Percentiles rank a stretch among this genome's conserved stretches.
Conservation (phyloP, 53 echinoderm and acorn worm species). For the Echinarachnius parma region DNA sequence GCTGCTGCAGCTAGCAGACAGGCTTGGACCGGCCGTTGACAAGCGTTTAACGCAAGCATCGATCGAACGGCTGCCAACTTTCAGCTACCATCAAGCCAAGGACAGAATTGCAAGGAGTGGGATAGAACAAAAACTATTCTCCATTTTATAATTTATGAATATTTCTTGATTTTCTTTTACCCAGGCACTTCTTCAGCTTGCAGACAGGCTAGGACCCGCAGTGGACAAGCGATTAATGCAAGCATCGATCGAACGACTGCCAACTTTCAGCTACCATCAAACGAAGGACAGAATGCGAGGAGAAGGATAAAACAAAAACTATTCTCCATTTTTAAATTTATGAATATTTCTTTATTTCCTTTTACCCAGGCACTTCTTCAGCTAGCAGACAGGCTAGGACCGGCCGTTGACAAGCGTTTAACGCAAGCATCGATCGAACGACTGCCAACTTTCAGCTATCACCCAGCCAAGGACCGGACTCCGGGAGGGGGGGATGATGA, state of each 20-base stretch:
- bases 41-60: slow-evolving; percentile 66
- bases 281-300: no score
- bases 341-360: not conserved
- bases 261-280: slow-evolving; percentile 82
- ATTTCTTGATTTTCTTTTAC: no score
- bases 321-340: no score
- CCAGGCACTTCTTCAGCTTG: slow-evolving; percentile 74
- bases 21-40: slow-evolving; percentile 66
- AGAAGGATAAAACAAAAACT: no score
- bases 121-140: no score
- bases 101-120: no score
- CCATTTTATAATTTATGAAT: no score
- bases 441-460: slow-evolving; percentile 77
- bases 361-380: slow-evolving; percentile 61
- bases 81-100: no score
- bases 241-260: slow-evolving; percentile 66
- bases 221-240: slow-evolving; percentile 65
- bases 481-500: slow-evolving; percentile 38
- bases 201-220: slow-evolving; percentile 71
- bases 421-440: slow-evolving; percentile 56
- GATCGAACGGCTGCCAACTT: slow-evolving; percentile 79
- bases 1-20: slow-evolving; percentile 72
- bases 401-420: slow-evolving; percentile 73
- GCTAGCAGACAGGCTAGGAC: slow-evolving; percentile 73
- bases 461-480: not conserved